Evolutionary conservation across 1,140 invertebrate species (phyloP).

Genomic region (Manduca sexta): DNA sequence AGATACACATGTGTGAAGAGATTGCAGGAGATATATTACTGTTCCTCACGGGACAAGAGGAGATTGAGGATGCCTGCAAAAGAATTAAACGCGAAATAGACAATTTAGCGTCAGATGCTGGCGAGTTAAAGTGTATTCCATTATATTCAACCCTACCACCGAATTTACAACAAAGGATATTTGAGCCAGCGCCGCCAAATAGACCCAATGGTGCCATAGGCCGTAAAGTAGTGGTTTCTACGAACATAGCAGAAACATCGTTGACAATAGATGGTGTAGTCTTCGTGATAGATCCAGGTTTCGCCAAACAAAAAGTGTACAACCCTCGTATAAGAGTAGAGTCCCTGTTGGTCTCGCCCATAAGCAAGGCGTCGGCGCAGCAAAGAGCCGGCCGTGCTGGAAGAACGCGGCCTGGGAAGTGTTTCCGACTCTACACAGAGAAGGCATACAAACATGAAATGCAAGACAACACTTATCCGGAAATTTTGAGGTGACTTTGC

Average conservation of each 20-base stretch:
- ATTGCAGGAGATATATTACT: conserved; percentile 93
- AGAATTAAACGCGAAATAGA: conserved; percentile 97
- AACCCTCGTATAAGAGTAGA: conserved; percentile 85
- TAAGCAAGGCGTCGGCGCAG: conserved; percentile 99
- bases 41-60: conserved; percentile 95
- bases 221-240: conserved; percentile 96
- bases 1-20: conserved; percentile 99
- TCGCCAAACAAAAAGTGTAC: conserved; percentile 93
- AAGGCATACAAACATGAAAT: conserved; percentile 99
- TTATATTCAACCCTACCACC: conserved; percentile 98
- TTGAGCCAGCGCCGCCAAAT: conserved; percentile 94
- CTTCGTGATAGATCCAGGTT: conserved; percentile 99
- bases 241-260: conserved; percentile 99
- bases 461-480: conserved; percentile 99
- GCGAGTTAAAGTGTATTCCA: conserved; percentile 98
- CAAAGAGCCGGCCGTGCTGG: conserved; percentile 98
- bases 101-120: conserved; percentile 96
- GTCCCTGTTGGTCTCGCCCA: conserved; percentile 97
- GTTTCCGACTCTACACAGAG: conserved; percentile 98
- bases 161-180: conserved; percentile 96
- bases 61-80: conserved; percentile 99
- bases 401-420: conserved; percentile 97
- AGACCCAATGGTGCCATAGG: conserved; percentile 96
- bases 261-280: conserved; percentile 99
- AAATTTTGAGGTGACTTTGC: conserved; percentile 84